These are phyloP conservation scores for Mesembrinibis cayennensis DNA, from an alignment of 2,113 vertebrate genomes.

Conservation along the genomic window DNA sequence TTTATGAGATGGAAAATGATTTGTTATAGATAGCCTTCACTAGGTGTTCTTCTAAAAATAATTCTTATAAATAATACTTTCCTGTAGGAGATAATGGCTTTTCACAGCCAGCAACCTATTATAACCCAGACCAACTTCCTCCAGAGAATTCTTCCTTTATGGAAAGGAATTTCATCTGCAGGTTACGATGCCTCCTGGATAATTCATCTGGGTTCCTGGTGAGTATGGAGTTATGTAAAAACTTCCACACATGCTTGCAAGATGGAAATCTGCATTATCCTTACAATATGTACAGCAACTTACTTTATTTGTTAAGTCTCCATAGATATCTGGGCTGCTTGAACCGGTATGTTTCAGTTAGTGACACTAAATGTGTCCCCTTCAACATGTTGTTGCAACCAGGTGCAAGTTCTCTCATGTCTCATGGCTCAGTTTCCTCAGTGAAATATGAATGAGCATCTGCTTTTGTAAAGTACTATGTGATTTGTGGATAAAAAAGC, in stretches of 20 bases:
- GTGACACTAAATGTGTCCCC: not conserved
- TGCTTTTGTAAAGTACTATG: not conserved
- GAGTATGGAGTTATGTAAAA: conserved; percentile 13
- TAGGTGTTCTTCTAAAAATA: conserved; percentile 63
- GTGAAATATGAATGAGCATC: not conserved
- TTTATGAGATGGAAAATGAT: conserved; percentile 22
- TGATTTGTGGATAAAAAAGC: not conserved
- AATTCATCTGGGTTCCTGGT: conserved; percentile 97
- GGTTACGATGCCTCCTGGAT: conserved; percentile 92
- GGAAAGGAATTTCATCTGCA: conserved; percentile 89
- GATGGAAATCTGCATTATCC: not conserved
- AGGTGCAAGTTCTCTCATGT: not conserved
- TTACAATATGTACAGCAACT: not conserved
- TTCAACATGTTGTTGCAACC: not conserved
- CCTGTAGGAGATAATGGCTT: conserved; percentile 72
- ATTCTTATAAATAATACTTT: conserved; percentile 60
- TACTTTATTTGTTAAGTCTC: not conserved
- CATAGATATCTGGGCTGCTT: not conserved
- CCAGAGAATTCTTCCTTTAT: conserved; percentile 90
- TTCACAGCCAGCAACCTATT: conserved; percentile 74
- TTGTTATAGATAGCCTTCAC: conserved; percentile 52
- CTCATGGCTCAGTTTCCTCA: not conserved
- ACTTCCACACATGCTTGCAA: not conserved
- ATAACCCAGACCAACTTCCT: conserved; percentile 86
- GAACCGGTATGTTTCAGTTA: not conserved